A percentile compares a stretch with the other conserved stretches of the same genome.
These are phyloP conservation scores for Gryon sp. DNA, from an alignment of 1,140 invertebrate genomes.

Conservation along the genomic window DNA sequence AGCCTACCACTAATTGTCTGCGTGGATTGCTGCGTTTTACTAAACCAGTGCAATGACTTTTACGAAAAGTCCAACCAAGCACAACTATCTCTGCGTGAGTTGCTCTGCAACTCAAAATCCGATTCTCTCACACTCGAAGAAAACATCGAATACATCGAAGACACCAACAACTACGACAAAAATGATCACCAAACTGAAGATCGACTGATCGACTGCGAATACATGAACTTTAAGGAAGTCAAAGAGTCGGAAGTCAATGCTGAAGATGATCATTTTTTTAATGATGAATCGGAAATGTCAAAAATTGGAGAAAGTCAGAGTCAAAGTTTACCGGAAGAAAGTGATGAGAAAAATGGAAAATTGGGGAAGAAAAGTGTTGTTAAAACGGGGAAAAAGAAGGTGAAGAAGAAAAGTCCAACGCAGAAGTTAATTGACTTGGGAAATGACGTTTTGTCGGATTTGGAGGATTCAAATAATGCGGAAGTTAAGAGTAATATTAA, in stretches of 20 bases:
- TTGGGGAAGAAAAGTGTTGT: slow-evolving; percentile 60
- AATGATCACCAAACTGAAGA: slow-evolving; percentile 57
- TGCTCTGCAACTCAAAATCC: slow-evolving; percentile 68
- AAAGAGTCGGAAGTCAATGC: slow-evolving; percentile 29
- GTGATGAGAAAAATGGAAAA: slow-evolving; percentile 68
- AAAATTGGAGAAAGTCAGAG: slow-evolving; percentile 41
- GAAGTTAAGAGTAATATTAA: slow-evolving; percentile 66
- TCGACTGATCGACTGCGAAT: slow-evolving; percentile 62
- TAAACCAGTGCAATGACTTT: slow-evolving; percentile 77
- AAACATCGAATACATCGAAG: slow-evolving; percentile 68
- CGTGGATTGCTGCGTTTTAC: slow-evolving; percentile 73
- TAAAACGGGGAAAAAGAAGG: slow-evolving; percentile 68
- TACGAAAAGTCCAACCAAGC: slow-evolving; percentile 77
- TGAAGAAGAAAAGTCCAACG: slow-evolving; percentile 67
- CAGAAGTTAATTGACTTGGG: slow-evolving; percentile 66
- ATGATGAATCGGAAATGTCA: slow-evolving; percentile 38
- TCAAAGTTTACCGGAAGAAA: slow-evolving; percentile 21
- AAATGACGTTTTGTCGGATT: slow-evolving; percentile 54
- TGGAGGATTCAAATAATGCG: slow-evolving; percentile 60
- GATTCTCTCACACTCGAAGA: slow-evolving; percentile 54
- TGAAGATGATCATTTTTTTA: slow-evolving; percentile 56
- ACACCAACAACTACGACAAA: slow-evolving; percentile 64
- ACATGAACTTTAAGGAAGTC: slow-evolving; percentile 59
- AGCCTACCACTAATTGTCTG: slow-evolving; percentile 74
- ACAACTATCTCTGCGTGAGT: slow-evolving; percentile 70